Evolutionary conservation across 2,888 invertebrate species (phyloP).

Genomic region (Ormyrus labotus): DNA sequence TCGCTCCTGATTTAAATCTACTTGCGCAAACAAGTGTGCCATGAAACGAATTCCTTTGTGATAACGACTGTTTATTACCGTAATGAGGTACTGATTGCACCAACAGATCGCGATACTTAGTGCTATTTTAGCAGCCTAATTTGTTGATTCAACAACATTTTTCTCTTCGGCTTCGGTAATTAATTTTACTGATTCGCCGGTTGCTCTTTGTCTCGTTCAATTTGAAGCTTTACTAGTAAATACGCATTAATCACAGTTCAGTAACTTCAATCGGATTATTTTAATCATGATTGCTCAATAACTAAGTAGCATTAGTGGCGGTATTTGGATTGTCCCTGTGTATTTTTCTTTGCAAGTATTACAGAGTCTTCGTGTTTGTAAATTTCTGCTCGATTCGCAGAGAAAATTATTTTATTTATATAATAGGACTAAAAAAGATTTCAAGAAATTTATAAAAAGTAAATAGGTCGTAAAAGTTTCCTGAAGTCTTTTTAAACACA

Average conservation of each 20-base stretch:
- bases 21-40: slow-evolving; percentile 17
- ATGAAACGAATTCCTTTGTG: slow-evolving; percentile 47
- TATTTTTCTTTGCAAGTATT: too few species aligned
- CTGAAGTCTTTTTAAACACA: too few species aligned
- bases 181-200: slow-evolving; percentile 27
- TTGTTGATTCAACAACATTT: slow-evolving; percentile 29
- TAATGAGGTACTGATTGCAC: slow-evolving; percentile 45
- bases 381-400: not conserved
- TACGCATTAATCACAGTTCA: slow-evolving; percentile 20
- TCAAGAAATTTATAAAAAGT: too few species aligned
- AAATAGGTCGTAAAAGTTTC: too few species aligned
- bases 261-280: not conserved
- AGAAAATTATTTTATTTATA: too few species aligned
- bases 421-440: too few species aligned
- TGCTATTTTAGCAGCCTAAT: slow-evolving; percentile 21
- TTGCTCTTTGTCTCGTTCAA: slow-evolving; percentile 23
- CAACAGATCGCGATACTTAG: slow-evolving; percentile 39
- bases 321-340: too few species aligned
- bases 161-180: slow-evolving; percentile 24
- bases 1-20: slow-evolving; percentile 18
- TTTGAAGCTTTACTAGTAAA: slow-evolving; percentile 1
- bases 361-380: not conserved
- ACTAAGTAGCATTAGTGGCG: not conserved
- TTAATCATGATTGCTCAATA: not conserved
- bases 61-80: slow-evolving; percentile 29